Conservation (phyloP, 53 echinoderm and acorn worm genomes). For the Stichopus horrens region DNA sequence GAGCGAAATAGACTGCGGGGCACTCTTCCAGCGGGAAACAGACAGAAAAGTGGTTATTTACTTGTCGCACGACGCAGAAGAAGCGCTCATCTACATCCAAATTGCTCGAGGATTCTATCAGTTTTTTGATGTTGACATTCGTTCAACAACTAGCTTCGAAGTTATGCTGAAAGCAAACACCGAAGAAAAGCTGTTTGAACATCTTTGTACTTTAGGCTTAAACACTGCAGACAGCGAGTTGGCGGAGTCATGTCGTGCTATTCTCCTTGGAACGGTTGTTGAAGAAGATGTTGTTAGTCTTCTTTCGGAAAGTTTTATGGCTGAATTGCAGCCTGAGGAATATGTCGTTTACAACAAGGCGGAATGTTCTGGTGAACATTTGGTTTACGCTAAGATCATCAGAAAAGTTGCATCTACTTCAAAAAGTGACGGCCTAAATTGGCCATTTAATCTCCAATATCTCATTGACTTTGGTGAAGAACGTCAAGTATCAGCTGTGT, state of each 20-base stretch:
- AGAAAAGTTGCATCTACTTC: background rate
- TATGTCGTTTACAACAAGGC: slow-evolving; percentile 28
- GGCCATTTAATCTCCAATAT: background rate
- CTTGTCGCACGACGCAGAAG: background rate
- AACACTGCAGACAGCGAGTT: background rate
- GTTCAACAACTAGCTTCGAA: background rate
- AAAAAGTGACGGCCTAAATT: background rate
- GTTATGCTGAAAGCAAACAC: background rate
- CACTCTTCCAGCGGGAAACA: background rate
- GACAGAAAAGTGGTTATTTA: background rate
- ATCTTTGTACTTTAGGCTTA: background rate
- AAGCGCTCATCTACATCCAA: background rate
- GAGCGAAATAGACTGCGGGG: slow-evolving; percentile 8
- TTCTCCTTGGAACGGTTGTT: background rate
- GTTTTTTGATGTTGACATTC: background rate
- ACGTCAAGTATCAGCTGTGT: background rate
- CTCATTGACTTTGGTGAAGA: slow-evolving; percentile 9
- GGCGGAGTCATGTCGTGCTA: background rate
- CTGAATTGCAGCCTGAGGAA: background rate
- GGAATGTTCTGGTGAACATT: background rate
- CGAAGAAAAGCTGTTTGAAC: background rate
- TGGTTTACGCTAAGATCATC: slow-evolving; percentile 15
- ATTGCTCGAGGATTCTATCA: background rate
- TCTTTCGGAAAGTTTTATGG: background rate
- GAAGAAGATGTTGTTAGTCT: slow-evolving; percentile 14